Evolutionary conservation across 2,888 invertebrate species (phyloP).

Genomic region (Chrysolina haemoptera): DNA sequence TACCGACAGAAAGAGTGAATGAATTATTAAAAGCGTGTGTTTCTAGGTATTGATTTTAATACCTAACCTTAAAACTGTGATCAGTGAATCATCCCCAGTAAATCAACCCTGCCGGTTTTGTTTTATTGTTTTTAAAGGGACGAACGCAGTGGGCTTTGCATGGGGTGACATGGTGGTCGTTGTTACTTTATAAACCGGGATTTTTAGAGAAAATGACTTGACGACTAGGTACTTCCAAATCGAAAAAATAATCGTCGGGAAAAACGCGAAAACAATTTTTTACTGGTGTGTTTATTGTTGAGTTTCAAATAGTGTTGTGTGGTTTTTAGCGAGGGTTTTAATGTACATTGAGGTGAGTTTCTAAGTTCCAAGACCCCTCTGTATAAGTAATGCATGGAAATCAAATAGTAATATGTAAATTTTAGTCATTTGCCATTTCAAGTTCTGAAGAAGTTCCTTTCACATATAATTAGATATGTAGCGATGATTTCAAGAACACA

Average conservation of each 20-base stretch:
- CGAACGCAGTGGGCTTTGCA: constrained; percentile 8
- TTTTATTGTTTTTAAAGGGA: constrained; percentile 30
- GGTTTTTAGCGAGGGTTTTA: too few relatives aligned
- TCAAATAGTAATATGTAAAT: background rate
- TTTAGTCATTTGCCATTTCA: background rate
- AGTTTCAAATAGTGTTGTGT: background rate
- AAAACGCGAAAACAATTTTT: constrained; percentile 4
- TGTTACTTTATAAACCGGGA: background rate
- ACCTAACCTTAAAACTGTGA: constrained; percentile 60
- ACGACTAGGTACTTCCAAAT: background rate
- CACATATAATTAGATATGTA: too few relatives aligned
- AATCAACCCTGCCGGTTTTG: constrained; percentile 33
- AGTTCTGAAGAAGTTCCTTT: background rate
- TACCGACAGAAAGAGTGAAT: constrained; percentile 21
- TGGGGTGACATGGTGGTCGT: background rate
- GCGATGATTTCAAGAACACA: too few relatives aligned
- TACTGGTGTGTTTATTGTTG: background rate
- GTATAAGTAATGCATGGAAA: background rate
- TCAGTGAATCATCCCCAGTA: constrained; percentile 49
- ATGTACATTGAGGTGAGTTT: background rate
- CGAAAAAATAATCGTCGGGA: background rate
- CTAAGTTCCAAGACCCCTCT: background rate
- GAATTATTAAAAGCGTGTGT: constrained; percentile 39
- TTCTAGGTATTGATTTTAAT: constrained; percentile 59
- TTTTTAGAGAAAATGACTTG: background rate